These are phyloP conservation scores for Trematomus bernacchii DNA, from an alignment of 2,797 vertebrate genomes.

Conservation along the genomic window DNA sequence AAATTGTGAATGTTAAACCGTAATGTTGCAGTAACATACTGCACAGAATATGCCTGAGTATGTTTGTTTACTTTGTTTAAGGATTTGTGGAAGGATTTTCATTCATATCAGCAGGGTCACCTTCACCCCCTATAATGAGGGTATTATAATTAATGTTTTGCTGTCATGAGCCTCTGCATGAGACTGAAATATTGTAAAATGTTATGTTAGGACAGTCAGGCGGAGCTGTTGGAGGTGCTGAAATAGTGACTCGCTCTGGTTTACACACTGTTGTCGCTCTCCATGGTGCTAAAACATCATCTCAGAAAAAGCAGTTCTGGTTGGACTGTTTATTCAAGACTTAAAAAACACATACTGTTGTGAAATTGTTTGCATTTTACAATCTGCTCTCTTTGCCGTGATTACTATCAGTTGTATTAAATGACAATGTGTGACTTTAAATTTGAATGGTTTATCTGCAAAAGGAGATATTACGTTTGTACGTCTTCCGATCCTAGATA, in stretches of 20 bases:
- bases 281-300: conserved; percentile 50
- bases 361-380: background rate
- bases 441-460: background rate
- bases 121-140: background rate
- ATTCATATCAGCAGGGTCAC: background rate
- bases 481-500: background rate
- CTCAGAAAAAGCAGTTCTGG: background rate
- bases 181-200: background rate
- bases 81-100: background rate
- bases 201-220: background rate
- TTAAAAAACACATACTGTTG: background rate
- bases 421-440: background rate
- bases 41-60: background rate
- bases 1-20: background rate
- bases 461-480: background rate
- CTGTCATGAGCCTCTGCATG: background rate
- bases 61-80: background rate
- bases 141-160: background rate
- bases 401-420: background rate
- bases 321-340: background rate
- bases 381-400: background rate
- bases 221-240: conserved; percentile 61
- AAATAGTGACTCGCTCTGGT: background rate
- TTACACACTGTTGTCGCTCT: conserved; percentile 20
- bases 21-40: background rate